Base-by-base conservation (phyloP, 2,113 vertebrate species). In the Melanerpes formicivorus region DNA sequence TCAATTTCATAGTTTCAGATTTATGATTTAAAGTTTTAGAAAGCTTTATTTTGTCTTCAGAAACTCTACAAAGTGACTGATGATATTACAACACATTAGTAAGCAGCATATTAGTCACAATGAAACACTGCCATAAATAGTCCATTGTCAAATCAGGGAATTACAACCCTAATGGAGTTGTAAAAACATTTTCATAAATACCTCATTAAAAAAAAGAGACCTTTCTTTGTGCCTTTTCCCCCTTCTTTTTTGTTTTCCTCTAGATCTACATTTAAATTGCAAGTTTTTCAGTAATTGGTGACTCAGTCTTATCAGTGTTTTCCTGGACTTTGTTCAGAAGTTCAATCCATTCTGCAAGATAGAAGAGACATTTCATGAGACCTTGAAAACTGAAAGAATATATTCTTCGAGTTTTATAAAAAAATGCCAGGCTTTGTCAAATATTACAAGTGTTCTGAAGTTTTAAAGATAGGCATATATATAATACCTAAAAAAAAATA, bases 41-140 rank as follows among this genome's bases (percentile, higher is more conserved):
- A 91, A 52, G 22, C 25, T 93, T 84, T 59, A 6, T 78, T 95
- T 79, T 5, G 3, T 88, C 25, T 88, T 87, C 55, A 75, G 58
- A 85, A 91, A 64, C 55, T 55, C n/a, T 84, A 50, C 30, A 54
- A 81, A 84, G 32, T 88, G 80, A 90, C 71, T 76, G 50, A 81
- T 83, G 46, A 6, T 12, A 10, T 76, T 90, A 66, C 46, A 89
- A 55, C 54, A 44, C 11, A 86, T 94, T 82, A 44, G 25, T 75
- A 86, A 73, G 30, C 48, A 90, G 54, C 25, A 18, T 88, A 91
- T 86, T 93, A 93, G 64, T 94, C 60, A 89, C 74, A 71, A 84
- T 72, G 66, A 91, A 93, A 93, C 23, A 85, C 72, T 48, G 46
- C 50, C 77, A 56, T 73, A 93, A 84, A 69, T 8, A 60, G 17